Base-by-base conservation (phyloP, 2,888 invertebrate genomes). In the Nipponacmea schrenckii region DNA sequence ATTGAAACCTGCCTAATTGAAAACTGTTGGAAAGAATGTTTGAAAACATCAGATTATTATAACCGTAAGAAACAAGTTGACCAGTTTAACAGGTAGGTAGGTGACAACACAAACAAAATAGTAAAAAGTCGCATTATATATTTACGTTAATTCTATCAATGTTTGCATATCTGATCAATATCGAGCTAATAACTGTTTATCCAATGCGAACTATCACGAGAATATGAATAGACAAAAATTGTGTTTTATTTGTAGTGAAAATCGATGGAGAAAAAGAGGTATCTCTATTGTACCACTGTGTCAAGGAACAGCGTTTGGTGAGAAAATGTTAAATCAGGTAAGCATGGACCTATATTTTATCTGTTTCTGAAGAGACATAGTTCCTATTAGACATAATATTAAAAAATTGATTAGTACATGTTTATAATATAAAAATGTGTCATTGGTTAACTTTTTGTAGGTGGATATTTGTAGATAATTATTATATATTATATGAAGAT, bases 261-360 rank as follows among this genome's bases (percentile, higher is more conserved):
- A 96, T 87, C 92, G 94, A 64, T 96, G 94, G 93, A 93, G 94
- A 81, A 97, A 97, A 86, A 92, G 95, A 5, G 97, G 97, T 2
- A 91, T 97, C 7, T 90, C 93, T 1, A 88, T 96, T 27, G 91
- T 95, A 0, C 95, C 96, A 1, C 94, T 94, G 0, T 95, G 93
- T 89, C 96, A 93, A 85, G 96, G 96, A 0, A 93, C 96, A 74
- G 93, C 94, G 5, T 80, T 80, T 67, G 74, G 74, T 1, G 15
- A 69, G 15, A 62, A 56, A 64, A 68, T 74, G 48, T 20, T 79
- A 14, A 78, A 78, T 46, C 96, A 96, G 83, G 84, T 83, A 76
- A 65, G 62, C 67, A 31, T 45, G 44, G 69, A 39, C 17, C 46
- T n/a, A 45, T 48, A 27, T n/a, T n/a, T n/a, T 66, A 45, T 46